phyloP scores from a whole-genome alignment of 1,140 invertebrate species.

The Atta cephalotes region DNA sequence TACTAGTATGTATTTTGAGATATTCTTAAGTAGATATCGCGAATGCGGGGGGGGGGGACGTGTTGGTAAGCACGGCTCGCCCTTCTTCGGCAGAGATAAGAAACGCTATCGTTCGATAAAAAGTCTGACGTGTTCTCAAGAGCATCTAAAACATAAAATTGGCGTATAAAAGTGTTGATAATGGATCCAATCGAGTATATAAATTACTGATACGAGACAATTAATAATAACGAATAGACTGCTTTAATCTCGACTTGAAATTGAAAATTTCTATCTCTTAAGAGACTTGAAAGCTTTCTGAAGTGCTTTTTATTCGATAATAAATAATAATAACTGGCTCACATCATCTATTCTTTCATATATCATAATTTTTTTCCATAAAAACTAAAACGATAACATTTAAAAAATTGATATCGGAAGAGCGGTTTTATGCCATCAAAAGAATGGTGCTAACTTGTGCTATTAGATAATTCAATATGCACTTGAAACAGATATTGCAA shows the following conservation, averaged over 20 bases:
- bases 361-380: constrained; percentile 10
- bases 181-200: background rate
- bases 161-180: constrained; percentile 9
- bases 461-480: constrained; percentile 15
- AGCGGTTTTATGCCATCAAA: background rate
- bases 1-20: constrained; percentile 41
- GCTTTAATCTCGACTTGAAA: background rate
- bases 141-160: constrained; percentile 18
- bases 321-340: background rate
- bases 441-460: background rate
- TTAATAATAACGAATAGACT: constrained; percentile 6
- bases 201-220: background rate
- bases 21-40: constrained; percentile 24
- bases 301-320: background rate
- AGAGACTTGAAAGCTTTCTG: background rate
- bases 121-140: constrained; percentile 27
- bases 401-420: background rate
- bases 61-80: constrained; percentile 1
- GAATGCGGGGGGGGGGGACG: background rate
- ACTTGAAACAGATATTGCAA: background rate
- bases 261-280: background rate
- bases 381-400: background rate
- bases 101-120: constrained; percentile 28
- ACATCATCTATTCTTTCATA: background rate
- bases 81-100: constrained; percentile 10